Conservation (phyloP, 1,140 invertebrate species). For the Coptotermes formosanus region DNA sequence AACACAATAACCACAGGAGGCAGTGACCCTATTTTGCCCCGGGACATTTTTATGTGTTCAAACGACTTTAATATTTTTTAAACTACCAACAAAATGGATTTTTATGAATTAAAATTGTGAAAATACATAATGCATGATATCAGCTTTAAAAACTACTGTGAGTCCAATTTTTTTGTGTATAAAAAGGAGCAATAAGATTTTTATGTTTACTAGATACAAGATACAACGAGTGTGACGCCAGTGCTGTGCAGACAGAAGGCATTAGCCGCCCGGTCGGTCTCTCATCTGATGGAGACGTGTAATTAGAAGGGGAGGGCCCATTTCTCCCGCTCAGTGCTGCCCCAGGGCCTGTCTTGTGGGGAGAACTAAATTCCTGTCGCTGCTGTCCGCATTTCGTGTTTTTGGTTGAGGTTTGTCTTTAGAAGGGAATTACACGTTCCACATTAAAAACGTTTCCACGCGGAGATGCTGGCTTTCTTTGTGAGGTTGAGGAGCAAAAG, state of each 20-base stretch:
- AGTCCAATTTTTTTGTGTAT: neutral
- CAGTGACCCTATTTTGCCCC: neutral
- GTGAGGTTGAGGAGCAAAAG: too few relatives aligned
- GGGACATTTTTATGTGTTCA: neutral
- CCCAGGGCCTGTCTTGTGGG: neutral
- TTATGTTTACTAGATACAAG: neutral
- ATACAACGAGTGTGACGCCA: neutral
- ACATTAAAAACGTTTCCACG: too few relatives aligned
- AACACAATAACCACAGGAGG: neutral
- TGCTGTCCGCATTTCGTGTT: neutral
- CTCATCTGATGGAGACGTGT: neutral
- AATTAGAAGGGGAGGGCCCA: neutral
- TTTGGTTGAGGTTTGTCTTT: neutral
- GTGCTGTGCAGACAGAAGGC: too few relatives aligned
- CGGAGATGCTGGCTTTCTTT: too few relatives aligned
- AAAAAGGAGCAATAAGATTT: neutral
- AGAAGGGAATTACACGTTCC: neutral
- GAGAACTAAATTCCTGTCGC: neutral
- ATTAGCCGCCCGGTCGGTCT: neutral
- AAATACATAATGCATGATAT: constrained; percentile 18
- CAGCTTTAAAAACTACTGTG: neutral
- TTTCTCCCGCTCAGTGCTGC: neutral
- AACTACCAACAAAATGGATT: neutral
- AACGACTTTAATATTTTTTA: neutral
- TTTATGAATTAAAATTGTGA: neutral